phyloP scores from a whole-genome alignment of 1,140 invertebrate genomes.

The Aphelenchoides besseyi region DNA sequence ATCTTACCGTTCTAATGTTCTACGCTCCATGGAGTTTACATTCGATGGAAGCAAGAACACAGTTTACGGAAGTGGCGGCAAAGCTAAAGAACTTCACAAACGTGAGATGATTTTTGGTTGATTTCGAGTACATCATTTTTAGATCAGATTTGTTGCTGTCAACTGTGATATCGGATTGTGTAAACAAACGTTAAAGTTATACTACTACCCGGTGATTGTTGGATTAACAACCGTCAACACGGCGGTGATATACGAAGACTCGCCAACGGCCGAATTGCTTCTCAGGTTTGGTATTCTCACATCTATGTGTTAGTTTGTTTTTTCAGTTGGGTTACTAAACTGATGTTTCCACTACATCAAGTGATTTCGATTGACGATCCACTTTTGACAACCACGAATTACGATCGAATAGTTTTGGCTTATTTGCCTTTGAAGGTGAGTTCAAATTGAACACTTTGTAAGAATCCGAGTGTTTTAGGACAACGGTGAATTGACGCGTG shows the following conservation, averaged over 20 bases:
- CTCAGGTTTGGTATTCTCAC: too few species aligned
- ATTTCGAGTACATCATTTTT: slow-evolving; percentile 22
- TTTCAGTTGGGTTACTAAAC: slow-evolving; percentile 24
- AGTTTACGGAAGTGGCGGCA: slow-evolving; percentile 19
- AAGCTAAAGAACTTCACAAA: background rate
- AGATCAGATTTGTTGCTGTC: slow-evolving; percentile 34
- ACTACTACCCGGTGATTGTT: slow-evolving; percentile 38
- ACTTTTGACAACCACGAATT: background rate
- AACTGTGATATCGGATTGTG: slow-evolving; percentile 38
- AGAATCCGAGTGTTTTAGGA: slow-evolving; percentile 29
- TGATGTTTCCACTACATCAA: slow-evolving; percentile 9
- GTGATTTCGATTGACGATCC: slow-evolving; percentile 1
- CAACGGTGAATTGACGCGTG: background rate
- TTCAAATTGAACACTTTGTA: slow-evolving; percentile 10
- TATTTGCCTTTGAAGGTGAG: slow-evolving; percentile 24
- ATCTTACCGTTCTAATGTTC: slow-evolving; percentile 39
- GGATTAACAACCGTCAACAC: slow-evolving; percentile 20
- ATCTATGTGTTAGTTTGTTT: slow-evolving; percentile 18
- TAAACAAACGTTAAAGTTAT: slow-evolving; percentile 36
- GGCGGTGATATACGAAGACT: slow-evolving; percentile 21
- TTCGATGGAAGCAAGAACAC: slow-evolving; percentile 35
- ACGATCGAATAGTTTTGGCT: slow-evolving; percentile 23
- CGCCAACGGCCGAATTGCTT: slow-evolving; percentile 8
- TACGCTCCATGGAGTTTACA: slow-evolving; percentile 44
- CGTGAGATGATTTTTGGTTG: background rate